These are phyloP conservation scores for Agrotis segetum DNA, from an alignment of 2,888 invertebrate species.

Conservation along the genomic window DNA sequence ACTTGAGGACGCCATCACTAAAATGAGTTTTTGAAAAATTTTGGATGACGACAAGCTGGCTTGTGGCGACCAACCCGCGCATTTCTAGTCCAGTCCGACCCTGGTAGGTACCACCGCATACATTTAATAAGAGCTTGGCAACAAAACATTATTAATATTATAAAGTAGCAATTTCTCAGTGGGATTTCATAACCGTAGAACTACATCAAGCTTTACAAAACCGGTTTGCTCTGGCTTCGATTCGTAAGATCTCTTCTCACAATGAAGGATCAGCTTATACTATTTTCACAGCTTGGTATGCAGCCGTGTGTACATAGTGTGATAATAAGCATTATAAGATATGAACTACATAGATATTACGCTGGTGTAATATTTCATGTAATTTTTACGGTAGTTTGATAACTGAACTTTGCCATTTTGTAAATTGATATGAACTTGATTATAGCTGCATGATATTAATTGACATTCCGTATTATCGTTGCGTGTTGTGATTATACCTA, in stretches of 20 bases:
- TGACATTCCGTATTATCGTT: not conserved
- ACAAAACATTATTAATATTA: conserved; percentile 37
- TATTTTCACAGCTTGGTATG: too few species aligned
- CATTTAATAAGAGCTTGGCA: conserved; percentile 26
- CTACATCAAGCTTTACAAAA: too few species aligned
- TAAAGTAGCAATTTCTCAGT: conserved; percentile 45
- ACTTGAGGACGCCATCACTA: too few species aligned
- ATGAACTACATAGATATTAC: conserved; percentile 25
- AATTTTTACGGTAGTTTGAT: conserved; percentile 49
- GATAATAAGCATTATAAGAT: conserved; percentile 38
- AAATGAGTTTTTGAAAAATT: too few species aligned
- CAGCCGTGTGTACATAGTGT: not conserved
- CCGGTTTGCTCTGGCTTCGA: too few species aligned
- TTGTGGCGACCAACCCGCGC: too few species aligned
- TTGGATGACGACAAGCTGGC: too few species aligned
- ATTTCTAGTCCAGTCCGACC: too few species aligned
- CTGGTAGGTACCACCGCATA: conserved; percentile 1
- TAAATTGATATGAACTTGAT: conserved; percentile 25
- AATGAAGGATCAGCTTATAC: too few species aligned
- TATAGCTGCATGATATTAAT: not conserved
- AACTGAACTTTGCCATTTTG: conserved; percentile 40
- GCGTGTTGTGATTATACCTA: not conserved
- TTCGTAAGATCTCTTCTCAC: too few species aligned
- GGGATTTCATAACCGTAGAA: conserved; percentile 24
- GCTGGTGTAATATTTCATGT: conserved; percentile 24